Conservation (phyloP, 2,888 invertebrate species). For the Scelioninae gen. 2 region DNA sequence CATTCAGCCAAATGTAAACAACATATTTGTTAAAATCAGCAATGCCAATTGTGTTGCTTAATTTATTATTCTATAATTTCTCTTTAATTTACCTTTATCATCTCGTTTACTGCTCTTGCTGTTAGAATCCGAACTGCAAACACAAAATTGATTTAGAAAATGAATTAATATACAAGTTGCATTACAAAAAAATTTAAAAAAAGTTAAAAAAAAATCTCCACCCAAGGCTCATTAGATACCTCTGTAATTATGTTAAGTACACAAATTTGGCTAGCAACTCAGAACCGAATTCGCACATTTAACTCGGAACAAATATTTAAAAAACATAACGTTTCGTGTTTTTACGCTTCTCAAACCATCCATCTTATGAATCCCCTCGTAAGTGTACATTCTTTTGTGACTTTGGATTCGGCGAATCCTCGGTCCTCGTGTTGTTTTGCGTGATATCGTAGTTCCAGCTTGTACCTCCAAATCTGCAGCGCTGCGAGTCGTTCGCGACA, state of each 20-base stretch:
- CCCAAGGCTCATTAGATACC: conserved; percentile 71
- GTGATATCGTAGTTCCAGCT: neutral
- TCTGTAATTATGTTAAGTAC: conserved; percentile 74
- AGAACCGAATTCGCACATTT: conserved; percentile 28
- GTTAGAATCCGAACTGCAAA: conserved; percentile 72
- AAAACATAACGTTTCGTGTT: neutral
- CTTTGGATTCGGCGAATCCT: conserved; percentile 1
- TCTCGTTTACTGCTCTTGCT: conserved; percentile 72
- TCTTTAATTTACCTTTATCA: conserved; percentile 71
- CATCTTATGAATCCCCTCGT: neutral
- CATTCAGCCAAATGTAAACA: too few relatives aligned
- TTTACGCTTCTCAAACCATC: conserved; percentile 5
- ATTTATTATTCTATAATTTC: neutral
- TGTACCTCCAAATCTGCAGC: conserved; percentile 8
- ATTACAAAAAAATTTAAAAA: conserved; percentile 54
- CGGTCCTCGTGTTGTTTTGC: neutral
- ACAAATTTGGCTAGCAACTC: conserved; percentile 75
- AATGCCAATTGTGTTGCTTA: too few relatives aligned
- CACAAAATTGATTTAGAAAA: conserved; percentile 31
- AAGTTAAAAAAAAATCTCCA: conserved; percentile 45
- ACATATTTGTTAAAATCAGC: too few relatives aligned
- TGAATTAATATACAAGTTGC: conserved; percentile 28
- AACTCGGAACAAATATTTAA: neutral
- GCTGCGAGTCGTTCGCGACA: neutral
- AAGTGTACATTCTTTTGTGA: conserved; percentile 3